phyloP scores from a whole-genome alignment of 2,888 invertebrate genomes.

The Ophion obscuratus region DNA sequence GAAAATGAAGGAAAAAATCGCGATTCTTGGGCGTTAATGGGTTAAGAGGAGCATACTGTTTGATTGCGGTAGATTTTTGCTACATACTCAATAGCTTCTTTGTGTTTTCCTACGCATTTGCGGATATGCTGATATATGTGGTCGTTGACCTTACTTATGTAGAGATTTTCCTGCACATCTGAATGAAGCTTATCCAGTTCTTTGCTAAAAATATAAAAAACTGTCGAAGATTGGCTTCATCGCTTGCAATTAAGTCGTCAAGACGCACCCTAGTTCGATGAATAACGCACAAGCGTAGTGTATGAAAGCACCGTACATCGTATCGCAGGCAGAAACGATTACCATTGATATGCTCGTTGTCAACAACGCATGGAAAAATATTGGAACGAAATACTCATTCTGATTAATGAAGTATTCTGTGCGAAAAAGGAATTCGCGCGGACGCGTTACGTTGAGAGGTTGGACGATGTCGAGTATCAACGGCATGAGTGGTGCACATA shows the following conservation, averaged over 20 bases:
- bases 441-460: slow-evolving; percentile 55
- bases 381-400: slow-evolving; percentile 42
- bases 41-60: no score
- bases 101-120: slow-evolving; percentile 48
- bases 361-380: slow-evolving; percentile 34
- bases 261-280: slow-evolving; percentile 43
- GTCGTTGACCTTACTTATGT: slow-evolving; percentile 24
- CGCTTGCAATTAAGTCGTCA: not conserved
- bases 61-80: no score
- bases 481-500: slow-evolving; percentile 36
- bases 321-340: slow-evolving; percentile 41
- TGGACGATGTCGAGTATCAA: slow-evolving; percentile 34
- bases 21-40: no score
- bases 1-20: no score
- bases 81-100: slow-evolving; percentile 52
- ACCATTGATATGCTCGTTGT: slow-evolving; percentile 39
- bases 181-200: slow-evolving; percentile 21
- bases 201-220: slow-evolving; percentile 9
- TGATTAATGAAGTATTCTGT: slow-evolving; percentile 55
- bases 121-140: slow-evolving; percentile 29
- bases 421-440: slow-evolving; percentile 42
- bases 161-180: slow-evolving; percentile 20
- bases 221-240: not conserved
- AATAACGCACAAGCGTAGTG: slow-evolving; percentile 55
- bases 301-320: slow-evolving; percentile 49